These are phyloP conservation scores for Odontocolon sp. DNA, from an alignment of 2,888 invertebrate genomes.

Conservation along the genomic window DNA sequence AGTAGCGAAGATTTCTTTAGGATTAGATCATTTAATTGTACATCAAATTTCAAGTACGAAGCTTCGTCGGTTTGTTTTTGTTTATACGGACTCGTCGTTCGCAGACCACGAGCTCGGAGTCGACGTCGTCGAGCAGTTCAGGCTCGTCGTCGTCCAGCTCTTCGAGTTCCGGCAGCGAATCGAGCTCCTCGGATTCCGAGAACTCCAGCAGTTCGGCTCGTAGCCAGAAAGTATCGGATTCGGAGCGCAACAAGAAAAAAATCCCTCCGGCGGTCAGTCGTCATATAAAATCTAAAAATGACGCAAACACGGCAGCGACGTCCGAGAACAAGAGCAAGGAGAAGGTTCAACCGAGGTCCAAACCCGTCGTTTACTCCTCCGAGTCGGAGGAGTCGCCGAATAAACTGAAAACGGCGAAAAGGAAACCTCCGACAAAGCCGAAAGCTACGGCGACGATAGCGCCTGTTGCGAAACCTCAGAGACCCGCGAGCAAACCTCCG, in stretches of 20 bases:
- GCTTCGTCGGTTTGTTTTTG: neutral
- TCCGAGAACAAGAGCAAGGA: slow-evolving; percentile 76
- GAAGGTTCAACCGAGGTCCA: slow-evolving; percentile 70
- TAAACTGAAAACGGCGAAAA: slow-evolving; percentile 79
- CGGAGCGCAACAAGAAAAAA: slow-evolving; percentile 76
- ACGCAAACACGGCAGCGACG: slow-evolving; percentile 61
- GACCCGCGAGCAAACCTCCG: slow-evolving; percentile 80
- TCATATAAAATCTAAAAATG: slow-evolving; percentile 75
- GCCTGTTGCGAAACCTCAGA: slow-evolving; percentile 82
- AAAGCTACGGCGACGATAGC: slow-evolving; percentile 85
- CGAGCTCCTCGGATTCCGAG: slow-evolving; percentile 78
- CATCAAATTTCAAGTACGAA: neutral
- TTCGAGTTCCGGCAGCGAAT: slow-evolving; percentile 79
- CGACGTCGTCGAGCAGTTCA: slow-evolving; percentile 77
- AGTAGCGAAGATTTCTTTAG: neutral
- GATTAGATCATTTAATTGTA: neutral
- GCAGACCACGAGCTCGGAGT: slow-evolving; percentile 79
- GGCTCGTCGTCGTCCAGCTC: slow-evolving; percentile 78
- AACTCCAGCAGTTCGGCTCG: slow-evolving; percentile 77
- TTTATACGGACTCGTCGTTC: neutral
- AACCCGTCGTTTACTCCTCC: slow-evolving; percentile 75
- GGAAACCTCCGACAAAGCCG: slow-evolving; percentile 84
- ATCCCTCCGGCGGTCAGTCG: slow-evolving; percentile 64
- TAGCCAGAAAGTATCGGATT: slow-evolving; percentile 77
- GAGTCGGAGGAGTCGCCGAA: slow-evolving; percentile 77